phyloP scores from a whole-genome alignment of 2,888 invertebrate genomes.

The Cephus runcator region DNA sequence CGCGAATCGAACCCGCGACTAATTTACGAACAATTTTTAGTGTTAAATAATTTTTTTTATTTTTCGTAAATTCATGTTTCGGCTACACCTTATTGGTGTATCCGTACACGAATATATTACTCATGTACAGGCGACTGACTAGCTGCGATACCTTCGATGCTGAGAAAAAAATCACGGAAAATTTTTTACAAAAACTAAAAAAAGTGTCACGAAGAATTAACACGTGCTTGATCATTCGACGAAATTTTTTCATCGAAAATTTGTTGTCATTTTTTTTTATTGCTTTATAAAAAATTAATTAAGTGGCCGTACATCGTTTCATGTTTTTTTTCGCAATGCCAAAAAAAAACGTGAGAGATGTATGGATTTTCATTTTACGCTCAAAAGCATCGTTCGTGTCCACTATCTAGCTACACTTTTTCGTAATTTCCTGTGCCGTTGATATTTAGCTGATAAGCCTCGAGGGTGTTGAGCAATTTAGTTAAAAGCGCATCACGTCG shows the following conservation, averaged over 20 bases:
- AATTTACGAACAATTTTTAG: background rate
- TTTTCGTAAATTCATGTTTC: background rate
- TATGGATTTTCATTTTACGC: background rate
- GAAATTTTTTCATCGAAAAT: too few relatives aligned
- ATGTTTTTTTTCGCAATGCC: background rate
- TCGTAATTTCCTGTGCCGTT: background rate
- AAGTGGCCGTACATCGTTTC: background rate
- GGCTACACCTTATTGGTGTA: background rate
- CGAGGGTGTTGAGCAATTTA: background rate
- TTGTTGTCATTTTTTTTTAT: too few relatives aligned
- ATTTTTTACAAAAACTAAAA: too few relatives aligned
- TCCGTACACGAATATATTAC: background rate
- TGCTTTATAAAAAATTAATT: background rate
- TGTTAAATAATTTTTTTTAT: background rate
- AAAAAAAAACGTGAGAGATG: background rate
- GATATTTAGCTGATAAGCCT: background rate
- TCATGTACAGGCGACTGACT: background rate
- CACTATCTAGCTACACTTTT: background rate
- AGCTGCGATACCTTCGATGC: background rate
- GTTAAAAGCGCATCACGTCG: background rate
- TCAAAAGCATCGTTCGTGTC: background rate
- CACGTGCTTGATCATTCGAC: too few relatives aligned
- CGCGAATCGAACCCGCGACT: background rate
- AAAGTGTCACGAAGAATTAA: too few relatives aligned
- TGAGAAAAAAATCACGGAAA: background rate